Base-by-base conservation (phyloP, 2,888 invertebrate genomes). In the Antheraea yamamai region DNA sequence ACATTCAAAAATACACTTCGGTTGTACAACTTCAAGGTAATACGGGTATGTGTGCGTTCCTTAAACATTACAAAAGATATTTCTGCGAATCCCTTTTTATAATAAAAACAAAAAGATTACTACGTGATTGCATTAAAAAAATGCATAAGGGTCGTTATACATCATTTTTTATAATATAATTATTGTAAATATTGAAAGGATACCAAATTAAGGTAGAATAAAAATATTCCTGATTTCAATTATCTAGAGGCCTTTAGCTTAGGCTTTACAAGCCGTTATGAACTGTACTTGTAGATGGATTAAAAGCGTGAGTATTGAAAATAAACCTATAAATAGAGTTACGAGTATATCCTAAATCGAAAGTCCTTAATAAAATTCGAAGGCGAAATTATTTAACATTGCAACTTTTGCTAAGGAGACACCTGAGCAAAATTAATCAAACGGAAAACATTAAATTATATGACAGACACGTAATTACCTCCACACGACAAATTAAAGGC, bases 381-480 rank as follows among this genome's bases (percentile, higher is more conserved):
- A 30, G 64, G 64, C 30, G 26, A 66, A 66, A 66, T 66, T 30
- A 66, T 66, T 66, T 14, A 23, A 66, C 64, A 61, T 12, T 61
- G 30, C 30, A 66, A 4, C 30, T 26, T 61, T 55, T 23, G 6
- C 16, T 66, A 16, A 66, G 26, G 26, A 30, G 26, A 66, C 26
- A 30, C 64, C 14, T 16, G 64, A 66, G 30, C 16, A 66, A 66
- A 64, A 66, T 66, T 66, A 14, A 66, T 30, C 64, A 66, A 30
- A 66, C 64, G 26, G 64, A 66, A 66, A 66, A 0, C 30, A 30
- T 26, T 66, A 66, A 66, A 66, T 30, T 30, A 66, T 71, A 74
- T 58, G 58, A 74, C 74, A 74, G 70, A 71, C 74, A 74, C 74
- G 72, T 72, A 75, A 58, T 75, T 64, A 72, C 74, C 72, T 71